Evolutionary conservation across 2,888 invertebrate genomes (phyloP).

Genomic region (Sacculina carcini): DNA sequence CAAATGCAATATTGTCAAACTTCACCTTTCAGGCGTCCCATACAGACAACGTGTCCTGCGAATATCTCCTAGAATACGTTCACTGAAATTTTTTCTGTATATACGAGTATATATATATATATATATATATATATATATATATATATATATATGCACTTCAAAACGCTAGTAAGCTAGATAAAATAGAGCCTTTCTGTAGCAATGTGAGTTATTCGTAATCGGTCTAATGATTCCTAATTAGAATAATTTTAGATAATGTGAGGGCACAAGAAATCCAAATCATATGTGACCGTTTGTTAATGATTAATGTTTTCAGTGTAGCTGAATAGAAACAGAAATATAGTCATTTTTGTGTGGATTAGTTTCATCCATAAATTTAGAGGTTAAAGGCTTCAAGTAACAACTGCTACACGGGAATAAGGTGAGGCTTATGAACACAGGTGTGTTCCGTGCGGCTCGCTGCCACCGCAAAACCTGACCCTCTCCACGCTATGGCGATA

Average conservation of each 20-base stretch:
- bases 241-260: too few relatives aligned
- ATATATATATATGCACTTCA: slow-evolving; percentile 6
- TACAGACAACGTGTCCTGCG: neutral
- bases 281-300: neutral
- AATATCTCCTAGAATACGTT: neutral
- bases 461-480: too few relatives aligned
- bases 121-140: slow-evolving; percentile 8
- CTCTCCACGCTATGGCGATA: too few relatives aligned
- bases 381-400: too few relatives aligned
- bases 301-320: neutral
- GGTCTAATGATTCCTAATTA: too few relatives aligned
- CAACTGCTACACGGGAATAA: too few relatives aligned
- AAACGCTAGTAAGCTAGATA: neutral
- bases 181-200: neutral
- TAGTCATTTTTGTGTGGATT: neutral
- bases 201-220: neutral
- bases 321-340: neutral
- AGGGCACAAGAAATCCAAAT: neutral
- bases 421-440: too few relatives aligned
- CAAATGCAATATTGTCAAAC: neutral
- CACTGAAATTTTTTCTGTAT: neutral
- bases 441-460: too few relatives aligned
- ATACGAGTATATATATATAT: slow-evolving; percentile 6
- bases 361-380: too few relatives aligned
- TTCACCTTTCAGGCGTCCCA: neutral